phyloP scores from a whole-genome alignment of 2,797 vertebrate genomes.

The Erithacus rubecula region DNA sequence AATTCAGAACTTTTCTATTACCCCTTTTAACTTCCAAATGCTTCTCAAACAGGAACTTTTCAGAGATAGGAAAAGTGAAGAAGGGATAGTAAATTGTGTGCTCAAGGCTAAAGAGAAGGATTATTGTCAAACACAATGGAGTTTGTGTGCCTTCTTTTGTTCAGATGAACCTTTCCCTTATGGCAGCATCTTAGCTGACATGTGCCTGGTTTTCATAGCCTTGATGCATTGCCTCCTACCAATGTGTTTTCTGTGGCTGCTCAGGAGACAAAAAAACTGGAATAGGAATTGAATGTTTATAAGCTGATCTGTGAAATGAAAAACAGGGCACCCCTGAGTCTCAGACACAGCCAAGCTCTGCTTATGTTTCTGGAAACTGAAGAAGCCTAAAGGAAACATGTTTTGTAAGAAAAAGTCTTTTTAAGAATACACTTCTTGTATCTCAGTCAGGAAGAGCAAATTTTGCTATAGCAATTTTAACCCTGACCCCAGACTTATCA shows the following conservation, averaged over 20 bases:
- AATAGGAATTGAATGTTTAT: not conserved
- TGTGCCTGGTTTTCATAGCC: not conserved
- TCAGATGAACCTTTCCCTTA: not conserved
- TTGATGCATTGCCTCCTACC: not conserved
- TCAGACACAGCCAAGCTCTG: not conserved
- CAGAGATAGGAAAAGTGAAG: not conserved
- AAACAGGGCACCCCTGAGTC: not conserved
- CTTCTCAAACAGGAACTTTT: slow-evolving; percentile 16
- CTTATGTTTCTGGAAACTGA: not conserved
- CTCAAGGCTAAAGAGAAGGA: not conserved
- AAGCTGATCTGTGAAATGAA: not conserved
- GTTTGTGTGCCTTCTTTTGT: not conserved
- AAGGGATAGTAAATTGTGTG: not conserved
- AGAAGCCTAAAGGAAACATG: not conserved
- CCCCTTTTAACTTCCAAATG: not conserved
- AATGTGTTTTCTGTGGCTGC: not conserved
- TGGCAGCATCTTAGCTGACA: not conserved
- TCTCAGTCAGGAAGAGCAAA: not conserved
- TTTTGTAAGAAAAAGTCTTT: not conserved
- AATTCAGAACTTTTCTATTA: not conserved
- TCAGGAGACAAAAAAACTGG: not conserved
- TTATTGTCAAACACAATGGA: not conserved
- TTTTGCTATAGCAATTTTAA: not conserved
- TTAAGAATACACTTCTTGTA: not conserved
- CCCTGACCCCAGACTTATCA: not conserved